Conservation (phyloP, 2,113 vertebrate genomes). For the Podocnemis expansa region DNA sequence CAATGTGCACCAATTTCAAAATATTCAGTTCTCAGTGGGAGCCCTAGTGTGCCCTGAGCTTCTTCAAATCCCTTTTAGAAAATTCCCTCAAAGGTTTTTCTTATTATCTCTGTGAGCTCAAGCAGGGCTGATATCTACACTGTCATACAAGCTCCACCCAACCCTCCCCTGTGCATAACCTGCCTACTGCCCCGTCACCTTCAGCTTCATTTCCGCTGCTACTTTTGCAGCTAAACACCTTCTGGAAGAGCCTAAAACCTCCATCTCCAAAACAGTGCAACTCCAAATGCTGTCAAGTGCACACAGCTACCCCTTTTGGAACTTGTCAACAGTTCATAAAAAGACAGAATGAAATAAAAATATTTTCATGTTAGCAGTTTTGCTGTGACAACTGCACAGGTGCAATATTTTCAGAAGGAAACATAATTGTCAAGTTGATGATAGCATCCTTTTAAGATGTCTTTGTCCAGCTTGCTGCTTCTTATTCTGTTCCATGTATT, state of each 20-base stretch:
- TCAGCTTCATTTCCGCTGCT: not conserved
- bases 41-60: not conserved
- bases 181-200: not conserved
- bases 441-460: not conserved
- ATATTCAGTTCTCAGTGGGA: not conserved
- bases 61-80: not conserved
- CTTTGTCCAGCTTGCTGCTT: not conserved
- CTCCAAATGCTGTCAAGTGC: not conserved
- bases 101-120: not conserved
- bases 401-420: not conserved
- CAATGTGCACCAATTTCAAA: not conserved
- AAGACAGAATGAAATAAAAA: not conserved
- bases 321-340: not conserved
- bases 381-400: not conserved
- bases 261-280: not conserved
- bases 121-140: not conserved
- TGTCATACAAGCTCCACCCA: not conserved
- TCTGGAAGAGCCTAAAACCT: too few relatives aligned
- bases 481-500: not conserved
- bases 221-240: not conserved
- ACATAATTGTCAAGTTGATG: rapidly evolving
- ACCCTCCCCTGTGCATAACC: rapidly evolving
- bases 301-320: too few relatives aligned
- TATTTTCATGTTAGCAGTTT: not conserved
- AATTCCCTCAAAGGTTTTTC: not conserved